Evolutionary conservation across 1,140 invertebrate genomes (phyloP), one percentile per base, ranked within the genome.

Genomic region (Hesperophylax magnus): DNA sequence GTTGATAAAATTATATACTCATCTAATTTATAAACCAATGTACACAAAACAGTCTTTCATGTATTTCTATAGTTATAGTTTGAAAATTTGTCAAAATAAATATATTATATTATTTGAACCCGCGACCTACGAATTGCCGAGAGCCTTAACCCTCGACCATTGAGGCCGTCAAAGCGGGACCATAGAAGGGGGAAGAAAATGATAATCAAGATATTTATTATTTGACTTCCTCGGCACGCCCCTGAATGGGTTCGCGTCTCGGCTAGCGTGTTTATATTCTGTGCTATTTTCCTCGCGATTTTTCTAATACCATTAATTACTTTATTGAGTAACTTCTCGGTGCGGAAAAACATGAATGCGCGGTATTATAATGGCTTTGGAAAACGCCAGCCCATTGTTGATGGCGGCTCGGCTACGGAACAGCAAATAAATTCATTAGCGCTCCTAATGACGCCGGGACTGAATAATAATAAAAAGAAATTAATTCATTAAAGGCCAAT

Each of bases 341-440:
- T 39, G 61, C 31, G 65, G 79, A 65, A 63, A 75, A 75, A 80
- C 39, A 80, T 80, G 24, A 76, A 76, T 76, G 79, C 72, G 65
- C 34, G 63, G 56, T 34, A 79, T 74, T 72, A 72, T 72, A 79
- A 72, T 72, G 69, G 75, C 75, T 63, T 20, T 24, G 69, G 47
- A 67, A 63, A 80, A 63, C 31, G 63, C 56, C n/a, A 15, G 60
- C 22, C 58, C 60, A 76, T 76, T 80, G 71, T 80, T 76, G 27
- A 31, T 15, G 56, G 20, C 14, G 5, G 39, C 65, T 24, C 5
- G 7, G 24, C 54, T 5, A 47, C 14, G 65, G 58, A 75, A 80
- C 67, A 76, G 79, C 71, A 53, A 76, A 80, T 80, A 80, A 75
- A 80, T 81, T 81, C 74, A 81, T 81, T 81, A 81, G 27, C 54